Evolutionary conservation across 2,797 vertebrate genomes (phyloP), one percentile per base, ranked within the genome.

Genomic region (Loriculus beryllinus): DNA sequence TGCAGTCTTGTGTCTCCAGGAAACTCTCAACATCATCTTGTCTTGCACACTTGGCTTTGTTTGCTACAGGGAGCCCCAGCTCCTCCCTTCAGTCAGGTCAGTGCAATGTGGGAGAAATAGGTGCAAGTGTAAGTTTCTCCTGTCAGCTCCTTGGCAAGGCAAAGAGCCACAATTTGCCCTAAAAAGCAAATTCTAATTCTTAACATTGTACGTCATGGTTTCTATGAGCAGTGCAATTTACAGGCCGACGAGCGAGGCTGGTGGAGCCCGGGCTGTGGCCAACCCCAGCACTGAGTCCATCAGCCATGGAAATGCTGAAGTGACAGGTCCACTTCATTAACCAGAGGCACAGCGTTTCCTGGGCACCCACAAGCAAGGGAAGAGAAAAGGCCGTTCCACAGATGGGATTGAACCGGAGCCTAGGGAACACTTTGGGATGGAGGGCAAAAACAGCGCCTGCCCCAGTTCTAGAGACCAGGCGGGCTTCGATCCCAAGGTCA

Each of bases 201-300:
- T 86, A 40, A 43, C 6, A 4, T 40, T 57, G 17, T 14, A 60
- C 11, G 7, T 91, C 62, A 86, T 18, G 40, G n/a, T 1, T 69
- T 91, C 86, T 54, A 45, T 40, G 70, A 0, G 0, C 59, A 52
- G n/a, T 39, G 69, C 63, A 77, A 86, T 86, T 90, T 85, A n/a
- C 25, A 75, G 77, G 59, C 40, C 52, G 65, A 43, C 2, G 4
- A 91, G 60, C 0, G 0, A 90, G 77, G 71, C 91, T 64, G 79
- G 74, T 20, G 1, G 82, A 86, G 75, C 49, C 74, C 35, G 12
- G 45, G 25, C 71, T 35, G 28, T 22, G 20, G 78, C 86, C 91
- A 90, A 60, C 25, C 8, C 63, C 67, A 8, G 65, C 67, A 92
- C 62, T 49, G 78, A 92, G 85, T 92, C 83, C 92, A 93, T 86